Conservation (phyloP, 2,797 vertebrate genomes). For the Microctenopoma stevenorrisi region DNA sequence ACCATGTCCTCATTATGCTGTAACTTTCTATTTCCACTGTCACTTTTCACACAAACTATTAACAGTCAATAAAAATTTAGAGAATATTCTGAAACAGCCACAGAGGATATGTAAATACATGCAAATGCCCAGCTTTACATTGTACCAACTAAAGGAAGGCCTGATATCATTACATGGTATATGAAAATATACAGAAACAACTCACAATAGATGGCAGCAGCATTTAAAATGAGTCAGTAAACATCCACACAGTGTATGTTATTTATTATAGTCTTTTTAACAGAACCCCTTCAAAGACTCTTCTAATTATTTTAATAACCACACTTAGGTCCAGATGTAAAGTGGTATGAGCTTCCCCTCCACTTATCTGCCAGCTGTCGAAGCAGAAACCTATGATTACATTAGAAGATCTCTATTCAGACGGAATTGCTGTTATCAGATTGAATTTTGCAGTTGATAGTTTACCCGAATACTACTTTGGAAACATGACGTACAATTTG, state of each 20-base stretch:
- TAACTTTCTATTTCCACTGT: too few relatives aligned
- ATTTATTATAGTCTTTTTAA: constrained; percentile 1
- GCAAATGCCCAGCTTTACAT: too few relatives aligned
- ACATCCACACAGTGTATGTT: neutral
- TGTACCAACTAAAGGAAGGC: too few relatives aligned
- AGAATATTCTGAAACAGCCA: too few relatives aligned
- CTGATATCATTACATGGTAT: too few relatives aligned
- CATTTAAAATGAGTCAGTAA: neutral
- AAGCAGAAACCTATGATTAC: constrained; percentile 41
- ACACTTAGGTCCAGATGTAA: constrained; percentile 27
- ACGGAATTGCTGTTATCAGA: constrained; percentile 36
- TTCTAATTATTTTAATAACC: constrained; percentile 20
- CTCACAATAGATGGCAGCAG: neutral
- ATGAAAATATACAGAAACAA: too few relatives aligned
- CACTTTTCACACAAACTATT: too few relatives aligned
- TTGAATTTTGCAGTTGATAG: constrained; percentile 23
- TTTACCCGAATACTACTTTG: constrained; percentile 25
- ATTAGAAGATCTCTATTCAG: constrained; percentile 28
- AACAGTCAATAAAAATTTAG: too few relatives aligned
- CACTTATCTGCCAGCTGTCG: constrained; percentile 42
- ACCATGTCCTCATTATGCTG: too few relatives aligned
- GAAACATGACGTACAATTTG: neutral
- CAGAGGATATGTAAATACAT: too few relatives aligned
- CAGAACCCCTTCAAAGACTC: neutral
- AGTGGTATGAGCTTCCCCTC: constrained; percentile 11